These are phyloP conservation scores for Semotilus atromaculatus DNA, from an alignment of 2,797 vertebrate genomes.

Conservation along the genomic window DNA sequence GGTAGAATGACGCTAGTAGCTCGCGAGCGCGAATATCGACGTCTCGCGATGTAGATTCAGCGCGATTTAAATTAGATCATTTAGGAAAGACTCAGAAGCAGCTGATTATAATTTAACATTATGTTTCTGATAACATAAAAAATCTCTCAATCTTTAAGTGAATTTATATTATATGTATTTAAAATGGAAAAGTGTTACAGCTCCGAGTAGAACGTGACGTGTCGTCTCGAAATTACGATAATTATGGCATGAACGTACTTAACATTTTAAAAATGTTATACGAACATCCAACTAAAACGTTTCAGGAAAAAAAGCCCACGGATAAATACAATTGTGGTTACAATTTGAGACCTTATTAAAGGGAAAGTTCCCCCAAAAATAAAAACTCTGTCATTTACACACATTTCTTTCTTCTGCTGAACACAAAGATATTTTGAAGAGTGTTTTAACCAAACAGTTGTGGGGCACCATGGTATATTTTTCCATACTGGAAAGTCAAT, in stretches of 20 bases:
- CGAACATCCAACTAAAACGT: background rate
- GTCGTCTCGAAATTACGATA: too few species aligned
- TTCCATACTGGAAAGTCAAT: too few species aligned
- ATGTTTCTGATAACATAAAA: background rate
- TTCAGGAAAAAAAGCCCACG: background rate
- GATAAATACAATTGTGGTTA: background rate
- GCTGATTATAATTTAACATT: background rate
- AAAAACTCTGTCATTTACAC: background rate
- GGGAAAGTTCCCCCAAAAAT: background rate
- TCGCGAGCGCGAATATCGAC: background rate
- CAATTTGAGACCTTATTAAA: background rate
- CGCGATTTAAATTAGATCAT: background rate
- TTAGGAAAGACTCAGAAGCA: background rate
- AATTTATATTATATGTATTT: background rate
- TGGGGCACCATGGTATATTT: too few species aligned
- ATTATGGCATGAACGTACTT: too few species aligned
- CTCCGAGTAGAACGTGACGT: background rate
- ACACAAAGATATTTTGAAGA: too few species aligned
- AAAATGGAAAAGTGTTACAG: background rate
- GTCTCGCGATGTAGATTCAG: background rate
- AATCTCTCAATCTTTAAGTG: too few species aligned
- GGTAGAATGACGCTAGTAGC: too few species aligned
- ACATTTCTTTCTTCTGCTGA: too few species aligned
- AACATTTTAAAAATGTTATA: background rate
- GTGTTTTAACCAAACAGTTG: too few species aligned